Percentiles rank a stretch among this genome's conserved stretches.
Conservation (phyloP, 2,888 invertebrate genomes). For the Dasysyrphus albostriatus region DNA sequence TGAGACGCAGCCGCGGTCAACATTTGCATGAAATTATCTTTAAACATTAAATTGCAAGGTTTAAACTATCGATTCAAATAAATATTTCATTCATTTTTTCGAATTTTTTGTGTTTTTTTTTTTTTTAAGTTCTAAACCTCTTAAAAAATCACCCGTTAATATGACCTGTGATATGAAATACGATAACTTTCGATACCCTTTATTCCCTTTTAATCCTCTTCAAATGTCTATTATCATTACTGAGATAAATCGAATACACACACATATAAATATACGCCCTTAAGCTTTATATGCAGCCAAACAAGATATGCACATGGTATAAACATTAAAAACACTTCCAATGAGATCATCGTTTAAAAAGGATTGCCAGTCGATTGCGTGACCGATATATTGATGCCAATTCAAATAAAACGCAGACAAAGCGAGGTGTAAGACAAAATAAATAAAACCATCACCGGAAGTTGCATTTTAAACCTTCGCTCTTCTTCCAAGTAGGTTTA, state of each 20-base stretch:
- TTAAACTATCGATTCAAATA: too few species aligned
- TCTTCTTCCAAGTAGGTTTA: conserved; percentile 27
- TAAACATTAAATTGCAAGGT: too few species aligned
- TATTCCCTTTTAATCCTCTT: conserved; percentile 25
- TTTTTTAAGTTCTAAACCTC: too few species aligned
- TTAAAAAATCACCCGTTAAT: too few species aligned
- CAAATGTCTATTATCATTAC: conserved; percentile 35
- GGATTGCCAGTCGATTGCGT: conserved; percentile 72
- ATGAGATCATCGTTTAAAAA: conserved; percentile 70
- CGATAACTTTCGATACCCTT: conserved; percentile 17
- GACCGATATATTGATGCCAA: conserved; percentile 72
- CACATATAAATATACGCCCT: not conserved
- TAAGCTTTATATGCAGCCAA: conserved; percentile 15
- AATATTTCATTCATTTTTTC: too few species aligned
- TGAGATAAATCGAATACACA: not conserved
- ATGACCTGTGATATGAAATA: too few species aligned
- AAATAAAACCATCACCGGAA: conserved; percentile 62
- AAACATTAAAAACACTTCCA: conserved; percentile 40
- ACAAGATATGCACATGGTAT: not conserved
- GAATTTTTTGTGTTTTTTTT: too few species aligned
- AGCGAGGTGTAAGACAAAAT: conserved; percentile 10
- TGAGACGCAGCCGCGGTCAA: too few species aligned
- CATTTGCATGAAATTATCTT: too few species aligned
- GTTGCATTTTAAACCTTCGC: conserved; percentile 46
- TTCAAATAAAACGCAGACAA: conserved; percentile 53